These are phyloP conservation scores for Eudyptes chrysolophus DNA, from an alignment of 2,113 vertebrate species.

Conservation along the genomic window DNA sequence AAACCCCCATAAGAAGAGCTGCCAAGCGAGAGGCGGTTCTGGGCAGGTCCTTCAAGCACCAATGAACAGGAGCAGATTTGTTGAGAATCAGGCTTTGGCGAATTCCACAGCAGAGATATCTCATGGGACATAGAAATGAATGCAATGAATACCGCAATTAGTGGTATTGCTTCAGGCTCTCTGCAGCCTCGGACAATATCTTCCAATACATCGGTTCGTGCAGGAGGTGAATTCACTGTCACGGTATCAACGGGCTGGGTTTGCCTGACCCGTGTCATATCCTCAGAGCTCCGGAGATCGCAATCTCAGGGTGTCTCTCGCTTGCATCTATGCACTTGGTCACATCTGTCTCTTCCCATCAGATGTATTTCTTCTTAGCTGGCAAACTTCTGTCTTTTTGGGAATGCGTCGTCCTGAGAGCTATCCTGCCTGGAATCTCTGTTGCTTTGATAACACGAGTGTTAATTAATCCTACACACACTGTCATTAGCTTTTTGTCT, in stretches of 20 bases:
- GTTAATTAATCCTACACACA: background rate
- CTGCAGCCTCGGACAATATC: background rate
- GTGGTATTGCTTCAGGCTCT: background rate
- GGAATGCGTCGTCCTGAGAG: fast-evolving
- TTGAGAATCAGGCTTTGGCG: fast-evolving
- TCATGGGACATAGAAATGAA: background rate
- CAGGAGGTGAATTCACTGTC: background rate
- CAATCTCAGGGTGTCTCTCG: fast-evolving
- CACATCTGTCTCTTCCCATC: background rate
- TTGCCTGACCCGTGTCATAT: background rate
- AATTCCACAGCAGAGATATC: background rate
- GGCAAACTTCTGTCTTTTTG: background rate
- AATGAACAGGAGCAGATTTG: background rate
- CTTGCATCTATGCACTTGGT: background rate
- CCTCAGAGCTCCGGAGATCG: background rate
- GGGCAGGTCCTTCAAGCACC: background rate
- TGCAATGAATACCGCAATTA: background rate
- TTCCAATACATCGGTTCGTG: fast-evolving
- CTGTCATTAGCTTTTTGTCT: background rate
- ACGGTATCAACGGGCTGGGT: fast-evolving
- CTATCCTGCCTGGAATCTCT: background rate
- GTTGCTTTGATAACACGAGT: background rate
- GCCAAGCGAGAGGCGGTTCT: fast-evolving
- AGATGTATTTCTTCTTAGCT: background rate
- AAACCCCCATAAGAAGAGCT: background rate